Percentiles rank a stretch among this genome's conserved stretches.
phyloP scores from a whole-genome alignment of 64 coral and sea anemone species.

The Orbicella faveolata region DNA sequence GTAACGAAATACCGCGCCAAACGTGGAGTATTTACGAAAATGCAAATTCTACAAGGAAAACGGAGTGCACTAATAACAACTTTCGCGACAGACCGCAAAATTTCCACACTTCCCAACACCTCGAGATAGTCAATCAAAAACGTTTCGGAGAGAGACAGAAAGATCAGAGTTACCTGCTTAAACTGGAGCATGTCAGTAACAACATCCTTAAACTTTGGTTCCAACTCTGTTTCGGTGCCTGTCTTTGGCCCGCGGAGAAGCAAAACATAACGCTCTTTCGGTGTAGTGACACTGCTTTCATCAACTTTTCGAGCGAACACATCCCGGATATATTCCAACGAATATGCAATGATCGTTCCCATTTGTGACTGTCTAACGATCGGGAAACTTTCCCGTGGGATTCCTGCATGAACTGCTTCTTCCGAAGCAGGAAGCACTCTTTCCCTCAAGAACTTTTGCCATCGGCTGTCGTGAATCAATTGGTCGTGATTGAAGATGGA shows the following conservation, averaged over 20 bases:
- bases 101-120: background rate
- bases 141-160: background rate
- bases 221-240: conserved; percentile 34
- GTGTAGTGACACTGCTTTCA: background rate
- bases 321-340: conserved; percentile 71
- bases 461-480: conserved; percentile 65
- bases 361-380: conserved; percentile 82
- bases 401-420: conserved; percentile 65
- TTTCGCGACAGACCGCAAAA: background rate
- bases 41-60: conserved; percentile 17
- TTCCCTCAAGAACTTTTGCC: conserved; percentile 90
- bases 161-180: conserved; percentile 67
- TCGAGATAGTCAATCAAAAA: background rate
- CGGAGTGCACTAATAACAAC: background rate
- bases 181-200: conserved; percentile 93
- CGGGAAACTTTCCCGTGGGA: conserved; percentile 74
- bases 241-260: conserved; percentile 72
- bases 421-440: conserved; percentile 82
- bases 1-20: background rate
- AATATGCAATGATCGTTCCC: conserved; percentile 84
- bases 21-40: background rate
- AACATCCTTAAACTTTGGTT: conserved; percentile 87
- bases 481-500: conserved; percentile 66
- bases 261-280: conserved; percentile 75
- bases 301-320: conserved; percentile 52